A percentile compares a stretch with the other conserved stretches of the same genome.
These are phyloP conservation scores for Drusus annulatus DNA, from an alignment of 1,140 invertebrate species.

Conservation along the genomic window DNA sequence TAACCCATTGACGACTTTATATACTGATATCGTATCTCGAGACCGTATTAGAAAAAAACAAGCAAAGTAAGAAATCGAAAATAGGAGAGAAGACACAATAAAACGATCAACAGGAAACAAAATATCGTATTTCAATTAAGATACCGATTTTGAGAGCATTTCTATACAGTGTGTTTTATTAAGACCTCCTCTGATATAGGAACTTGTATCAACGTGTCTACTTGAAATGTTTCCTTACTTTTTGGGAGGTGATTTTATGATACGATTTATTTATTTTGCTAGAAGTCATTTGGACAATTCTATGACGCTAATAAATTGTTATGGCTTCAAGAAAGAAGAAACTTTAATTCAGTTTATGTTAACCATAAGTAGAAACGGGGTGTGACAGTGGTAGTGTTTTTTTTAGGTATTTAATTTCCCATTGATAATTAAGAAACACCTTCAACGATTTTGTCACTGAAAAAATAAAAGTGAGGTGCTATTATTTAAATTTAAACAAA, in stretches of 20 bases:
- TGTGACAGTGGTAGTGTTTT: no score
- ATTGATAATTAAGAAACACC: no score
- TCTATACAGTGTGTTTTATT: slow-evolving; percentile 22
- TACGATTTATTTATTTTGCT: no score
- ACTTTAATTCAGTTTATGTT: no score
- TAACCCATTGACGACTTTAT: neutral
- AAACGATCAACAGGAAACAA: slow-evolving; percentile 32
- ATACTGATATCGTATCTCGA: neutral
- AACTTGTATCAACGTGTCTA: neutral
- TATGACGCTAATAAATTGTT: no score
- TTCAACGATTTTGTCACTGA: no score
- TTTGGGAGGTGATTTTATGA: neutral
- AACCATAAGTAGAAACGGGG: no score
- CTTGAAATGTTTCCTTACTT: neutral
- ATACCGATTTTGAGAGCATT: slow-evolving; percentile 15
- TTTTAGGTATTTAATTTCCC: no score
- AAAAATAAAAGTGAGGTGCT: no score
- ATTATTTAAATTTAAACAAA: no score
- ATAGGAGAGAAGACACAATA: neutral
- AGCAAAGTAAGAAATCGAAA: slow-evolving; percentile 9
- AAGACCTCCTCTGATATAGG: slow-evolving; percentile 14
- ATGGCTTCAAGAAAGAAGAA: no score
- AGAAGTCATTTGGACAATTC: no score
- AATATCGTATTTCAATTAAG: slow-evolving; percentile 42
- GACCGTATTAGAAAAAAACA: neutral